Evolutionary conservation across 2,797 vertebrate genomes (phyloP), one percentile per base, ranked within the genome.

Genomic region (Protonibea diacanthus): DNA sequence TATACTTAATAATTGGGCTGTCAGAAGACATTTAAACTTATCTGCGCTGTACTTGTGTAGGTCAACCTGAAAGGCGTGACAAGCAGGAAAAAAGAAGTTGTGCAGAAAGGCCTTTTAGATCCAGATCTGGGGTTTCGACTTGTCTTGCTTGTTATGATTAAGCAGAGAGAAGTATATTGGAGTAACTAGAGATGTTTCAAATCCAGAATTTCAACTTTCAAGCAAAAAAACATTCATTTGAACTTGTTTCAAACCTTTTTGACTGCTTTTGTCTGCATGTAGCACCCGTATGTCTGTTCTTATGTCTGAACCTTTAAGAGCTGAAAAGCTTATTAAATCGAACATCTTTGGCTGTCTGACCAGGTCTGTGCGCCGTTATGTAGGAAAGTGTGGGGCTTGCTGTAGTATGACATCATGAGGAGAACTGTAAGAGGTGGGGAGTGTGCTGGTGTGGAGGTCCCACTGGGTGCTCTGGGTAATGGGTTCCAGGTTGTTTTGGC

Each of bases 401-500:
- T 74, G 71, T 85, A 64, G 68, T 81, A 89, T 94, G 92, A 93
- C 91, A 91, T 94, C 92, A 93, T 94, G 92, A 93, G 93, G 92
- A 93, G 93, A 94, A 93, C 89, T 90, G 83, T 81, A 76, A 80
- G 70, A 58, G 76, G 72, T n/a, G n/a, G 86, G 83, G 80, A 66
- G 75, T 61, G 69, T 20, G 77, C 60, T 40, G 71, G 59, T 73
- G 84, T 62, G 64, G 52, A 83, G 40, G 81, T 92, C 90, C 88
- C 91, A 59, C 55, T 76, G 84, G 84, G 71, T 72, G 74, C 67
- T 83, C 49, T 27, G 71, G 70, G 68, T 91, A 92, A 93, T 93
- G 80, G 70, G 67, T 92, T 92, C 89, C 89, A 93, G 90, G 86
- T 91, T 91, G 86, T 85, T 87, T 85, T 85, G 86, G 77, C 78